Percentiles rank a stretch among this genome's conserved stretches.
phyloP scores from a whole-genome alignment of 2,797 vertebrate genomes.

The Phataginus tetradactyla region DNA sequence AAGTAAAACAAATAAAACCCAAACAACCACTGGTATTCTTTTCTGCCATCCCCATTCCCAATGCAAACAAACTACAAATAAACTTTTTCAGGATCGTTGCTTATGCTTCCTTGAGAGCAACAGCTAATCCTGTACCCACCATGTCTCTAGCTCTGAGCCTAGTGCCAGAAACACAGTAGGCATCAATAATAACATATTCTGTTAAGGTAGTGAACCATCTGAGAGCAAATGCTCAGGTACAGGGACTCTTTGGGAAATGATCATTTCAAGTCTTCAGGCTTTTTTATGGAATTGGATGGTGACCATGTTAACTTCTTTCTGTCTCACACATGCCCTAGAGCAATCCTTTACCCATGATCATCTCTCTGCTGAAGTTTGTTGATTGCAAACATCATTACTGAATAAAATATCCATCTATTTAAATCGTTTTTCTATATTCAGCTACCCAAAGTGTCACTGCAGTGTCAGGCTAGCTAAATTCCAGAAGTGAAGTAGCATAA shows the following conservation, averaged over 20 bases:
- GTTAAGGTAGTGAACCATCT: neutral
- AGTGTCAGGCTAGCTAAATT: conserved; percentile 27
- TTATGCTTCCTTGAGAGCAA: conserved; percentile 13
- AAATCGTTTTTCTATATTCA: conserved; percentile 27
- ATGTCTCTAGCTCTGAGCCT: neutral
- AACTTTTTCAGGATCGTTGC: neutral
- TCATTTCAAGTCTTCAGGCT: neutral
- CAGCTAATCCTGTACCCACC: neutral
- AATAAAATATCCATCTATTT: neutral
- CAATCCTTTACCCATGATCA: neutral
- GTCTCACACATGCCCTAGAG: neutral
- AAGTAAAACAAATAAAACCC: neutral
- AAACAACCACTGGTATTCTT: neutral
- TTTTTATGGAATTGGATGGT: neutral
- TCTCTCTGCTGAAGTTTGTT: neutral
- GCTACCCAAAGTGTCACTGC: neutral
- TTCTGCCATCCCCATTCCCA: neutral
- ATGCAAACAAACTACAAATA: neutral
- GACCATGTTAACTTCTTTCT: neutral
- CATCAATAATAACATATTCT: neutral
- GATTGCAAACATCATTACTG: neutral
- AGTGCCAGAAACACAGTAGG: neutral
- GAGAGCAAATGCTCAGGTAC: neutral
- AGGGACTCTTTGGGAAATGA: neutral
- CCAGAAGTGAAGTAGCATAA: neutral